Base-by-base conservation (phyloP, 2,113 vertebrate genomes). In the Hystrix brachyura region DNA sequence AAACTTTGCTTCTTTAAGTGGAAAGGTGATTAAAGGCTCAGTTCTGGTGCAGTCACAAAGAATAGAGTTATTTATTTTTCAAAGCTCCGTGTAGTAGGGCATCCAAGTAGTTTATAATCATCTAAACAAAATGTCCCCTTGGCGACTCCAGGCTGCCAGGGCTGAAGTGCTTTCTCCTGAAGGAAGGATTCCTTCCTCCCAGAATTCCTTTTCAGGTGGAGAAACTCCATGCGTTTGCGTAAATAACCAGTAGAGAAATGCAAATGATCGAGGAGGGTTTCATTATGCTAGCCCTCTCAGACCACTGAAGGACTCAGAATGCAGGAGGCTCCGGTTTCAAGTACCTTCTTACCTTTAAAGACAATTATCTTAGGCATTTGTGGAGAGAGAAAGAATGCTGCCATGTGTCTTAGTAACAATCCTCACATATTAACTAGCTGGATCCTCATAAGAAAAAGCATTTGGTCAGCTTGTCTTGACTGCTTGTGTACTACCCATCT, bases 211-310 rank as follows among this genome's bases (percentile, higher is more conserved):
- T 97, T 94, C 96, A 2, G 90, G 90, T 90, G 83, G 81, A 91
- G 90, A 97, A 98, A 91, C 87, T 78, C 87, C 53, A 94, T 91
- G 15, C 67, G 97, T 98, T 98, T 98, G 93, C 97, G 96, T 98
- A 97, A 97, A 97, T 98, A 98, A 95, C 95, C 96, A 94, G 82
- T 91, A 95, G 97, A 98, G 97, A 97, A 97, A 97, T 97, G 97
- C 94, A 98, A 98, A 98, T 91, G 74, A 91, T 3, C 38, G 80
- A 97, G 91, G 90, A 93, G 74, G 87, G 53, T 98, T 97, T 98
- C 94, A 97, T 98, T 97, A 98, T 78, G 94, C 96, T 53, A 97
- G 95, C 53, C 87, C 95, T 98, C 96, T 97, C 85, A 71, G 94
- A 94, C 62, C 96, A 98, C 97, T 95, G 96, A 98, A 98, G 96